Percentiles rank a stretch among this genome's conserved stretches.
These are phyloP conservation scores for Acyrthosiphon pisum DNA, from an alignment of 1,140 invertebrate species.

Conservation along the genomic window DNA sequence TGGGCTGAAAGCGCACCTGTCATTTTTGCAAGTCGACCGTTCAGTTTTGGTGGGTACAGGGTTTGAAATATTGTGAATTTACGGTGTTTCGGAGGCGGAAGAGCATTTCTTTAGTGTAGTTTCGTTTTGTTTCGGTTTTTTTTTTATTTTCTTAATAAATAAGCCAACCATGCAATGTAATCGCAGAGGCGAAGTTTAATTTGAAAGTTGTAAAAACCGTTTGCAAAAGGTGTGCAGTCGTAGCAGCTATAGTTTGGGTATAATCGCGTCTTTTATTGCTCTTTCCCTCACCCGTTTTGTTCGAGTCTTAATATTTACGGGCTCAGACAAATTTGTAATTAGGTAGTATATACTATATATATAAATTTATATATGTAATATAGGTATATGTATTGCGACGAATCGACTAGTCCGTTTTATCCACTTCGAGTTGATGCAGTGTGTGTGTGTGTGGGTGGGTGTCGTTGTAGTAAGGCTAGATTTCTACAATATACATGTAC, in stretches of 20 bases:
- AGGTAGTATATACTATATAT: background rate
- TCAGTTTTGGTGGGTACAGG: background rate
- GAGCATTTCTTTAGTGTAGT: background rate
- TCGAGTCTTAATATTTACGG: conserved; percentile 26
- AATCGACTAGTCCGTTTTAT: conserved; percentile 27
- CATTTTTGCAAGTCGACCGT: background rate
- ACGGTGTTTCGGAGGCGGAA: background rate
- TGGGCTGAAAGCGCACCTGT: background rate
- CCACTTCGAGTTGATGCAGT: background rate
- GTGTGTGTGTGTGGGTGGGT: background rate
- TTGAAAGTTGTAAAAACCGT: conserved; percentile 46
- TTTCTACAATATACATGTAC: conserved; percentile 15
- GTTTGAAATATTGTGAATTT: background rate
- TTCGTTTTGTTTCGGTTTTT: background rate
- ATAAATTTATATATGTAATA: background rate
- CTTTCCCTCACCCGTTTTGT: background rate
- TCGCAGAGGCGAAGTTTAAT: conserved; percentile 13
- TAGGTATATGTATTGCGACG: background rate
- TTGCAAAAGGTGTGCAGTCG: background rate
- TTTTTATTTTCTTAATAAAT: background rate
- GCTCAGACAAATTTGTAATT: conserved; percentile 49
- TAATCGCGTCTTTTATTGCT: conserved; percentile 44
- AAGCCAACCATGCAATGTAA: background rate
- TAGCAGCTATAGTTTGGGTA: background rate
- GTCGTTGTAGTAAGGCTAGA: background rate